A percentile compares a stretch with the other conserved stretches of the same genome.
These are phyloP conservation scores for Drosophila leontia DNA, from an alignment of 1,140 invertebrate genomes.

Conservation along the genomic window DNA sequence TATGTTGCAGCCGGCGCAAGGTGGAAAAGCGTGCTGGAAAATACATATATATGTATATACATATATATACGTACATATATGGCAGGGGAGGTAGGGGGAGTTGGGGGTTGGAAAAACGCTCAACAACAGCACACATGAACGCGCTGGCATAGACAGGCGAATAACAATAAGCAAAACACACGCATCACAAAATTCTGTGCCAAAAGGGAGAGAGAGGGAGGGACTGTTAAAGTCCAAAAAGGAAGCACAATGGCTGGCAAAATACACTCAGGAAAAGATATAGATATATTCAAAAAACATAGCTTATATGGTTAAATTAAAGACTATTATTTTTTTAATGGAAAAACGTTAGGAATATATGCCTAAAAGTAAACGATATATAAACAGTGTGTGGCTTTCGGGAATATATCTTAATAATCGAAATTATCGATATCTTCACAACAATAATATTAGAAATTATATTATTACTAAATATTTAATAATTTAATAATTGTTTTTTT, in stretches of 20 bases:
- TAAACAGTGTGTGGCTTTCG: neutral
- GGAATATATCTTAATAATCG: neutral
- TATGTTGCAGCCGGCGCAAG: conserved; percentile 19
- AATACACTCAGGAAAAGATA: neutral
- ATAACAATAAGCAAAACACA: conserved; percentile 52
- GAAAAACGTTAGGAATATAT: neutral
- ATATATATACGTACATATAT: neutral
- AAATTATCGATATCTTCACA: neutral
- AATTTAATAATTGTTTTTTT: too few relatives aligned
- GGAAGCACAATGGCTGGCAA: neutral
- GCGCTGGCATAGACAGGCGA: conserved; percentile 44
- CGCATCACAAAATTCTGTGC: conserved; percentile 29
- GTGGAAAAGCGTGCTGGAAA: conserved; percentile 10
- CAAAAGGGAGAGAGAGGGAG: neutral
- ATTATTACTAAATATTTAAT: too few relatives aligned
- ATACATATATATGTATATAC: neutral
- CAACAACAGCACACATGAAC: conserved; percentile 57
- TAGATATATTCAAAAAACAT: neutral
- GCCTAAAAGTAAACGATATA: neutral
- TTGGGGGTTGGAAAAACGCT: conserved; percentile 18
- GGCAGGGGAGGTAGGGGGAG: too few relatives aligned
- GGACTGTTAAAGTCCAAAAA: neutral
- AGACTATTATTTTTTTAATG: neutral
- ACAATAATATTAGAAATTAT: too few relatives aligned
- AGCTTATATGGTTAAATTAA: too few relatives aligned